phyloP scores from a whole-genome alignment of 2,113 vertebrate genomes.

The Siphamia tubifer region DNA sequence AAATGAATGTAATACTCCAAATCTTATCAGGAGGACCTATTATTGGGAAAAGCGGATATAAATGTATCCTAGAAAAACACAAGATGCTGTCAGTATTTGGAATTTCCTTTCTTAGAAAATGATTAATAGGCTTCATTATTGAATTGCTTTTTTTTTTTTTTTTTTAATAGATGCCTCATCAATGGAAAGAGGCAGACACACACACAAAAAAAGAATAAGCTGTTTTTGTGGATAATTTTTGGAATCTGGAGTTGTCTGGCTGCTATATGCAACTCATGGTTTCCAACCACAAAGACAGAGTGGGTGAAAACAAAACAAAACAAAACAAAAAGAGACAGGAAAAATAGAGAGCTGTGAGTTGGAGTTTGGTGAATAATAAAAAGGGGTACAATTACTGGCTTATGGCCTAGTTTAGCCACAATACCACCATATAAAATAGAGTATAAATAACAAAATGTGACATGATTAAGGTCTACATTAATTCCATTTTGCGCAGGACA shows the following conservation, averaged over 20 bases:
- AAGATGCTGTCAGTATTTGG: too few species aligned
- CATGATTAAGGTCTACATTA: background rate
- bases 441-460: background rate
- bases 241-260: constrained; percentile 30
- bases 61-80: too few species aligned
- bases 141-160: too few species aligned
- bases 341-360: background rate
- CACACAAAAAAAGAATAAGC: background rate
- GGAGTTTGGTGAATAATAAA: constrained; percentile 33
- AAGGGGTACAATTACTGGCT: constrained; percentile 14
- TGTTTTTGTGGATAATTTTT: constrained; percentile 34
- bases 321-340: constrained; percentile 16
- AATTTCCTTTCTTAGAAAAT: too few species aligned
- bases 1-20: too few species aligned
- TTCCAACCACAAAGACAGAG: constrained; percentile 49
- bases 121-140: too few species aligned
- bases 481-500: background rate
- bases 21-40: too few species aligned
- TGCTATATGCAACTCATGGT: constrained; percentile 34
- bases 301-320: constrained; percentile 31
- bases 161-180: too few species aligned
- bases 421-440: constrained; percentile 1
- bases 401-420: constrained; percentile 4
- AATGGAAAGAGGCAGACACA: background rate
- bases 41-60: too few species aligned